These are phyloP conservation scores for Lagenorhynchus albirostris DNA, from an alignment of 2,113 vertebrate genomes.

Conservation along the genomic window DNA sequence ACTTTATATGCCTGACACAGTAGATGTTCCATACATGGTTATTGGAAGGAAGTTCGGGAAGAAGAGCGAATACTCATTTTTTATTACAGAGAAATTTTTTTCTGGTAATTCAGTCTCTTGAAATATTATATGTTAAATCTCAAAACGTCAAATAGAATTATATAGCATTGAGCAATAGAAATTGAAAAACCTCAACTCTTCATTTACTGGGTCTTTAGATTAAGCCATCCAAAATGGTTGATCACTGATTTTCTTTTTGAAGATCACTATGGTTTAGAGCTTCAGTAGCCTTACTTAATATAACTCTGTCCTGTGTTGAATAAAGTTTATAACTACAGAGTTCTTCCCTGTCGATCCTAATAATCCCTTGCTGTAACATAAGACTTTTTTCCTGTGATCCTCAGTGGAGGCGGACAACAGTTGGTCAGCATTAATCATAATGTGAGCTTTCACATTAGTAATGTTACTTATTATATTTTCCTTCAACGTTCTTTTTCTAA, in stretches of 20 bases:
- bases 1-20: neutral
- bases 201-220: neutral
- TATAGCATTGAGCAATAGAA: neutral
- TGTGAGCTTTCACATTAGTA: neutral
- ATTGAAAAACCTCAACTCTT: neutral
- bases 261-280: neutral
- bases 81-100: neutral
- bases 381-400: neutral
- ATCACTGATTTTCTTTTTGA: neutral
- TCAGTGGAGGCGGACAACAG: neutral
- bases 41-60: neutral
- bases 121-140: neutral
- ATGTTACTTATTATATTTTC: neutral
- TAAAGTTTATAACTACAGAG: neutral
- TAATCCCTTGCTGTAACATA: neutral
- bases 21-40: neutral
- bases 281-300: neutral
- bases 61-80: neutral
- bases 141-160: neutral
- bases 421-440: slow-evolving; percentile 36
- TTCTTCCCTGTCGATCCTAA: slow-evolving; percentile 37
- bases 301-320: neutral
- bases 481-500: neutral
- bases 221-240: neutral
- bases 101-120: neutral